phyloP scores from a whole-genome alignment of 2,113 vertebrate genomes.

The rabbit (Oryctolagus cuniculus) region mOryCun1.1 NC_091449.1:53646501-53647000 shows the following conservation, averaged over 20 bases:
- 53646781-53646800: not conserved
- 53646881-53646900: not conserved
- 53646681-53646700: not conserved
- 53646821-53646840: not conserved
- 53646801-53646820: not conserved
- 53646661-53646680: not conserved
- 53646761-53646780: not conserved
- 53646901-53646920: not conserved
- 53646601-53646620: too few species aligned
- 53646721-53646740: slow-evolving; percentile 25
- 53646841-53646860: not conserved
- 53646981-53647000: not conserved
- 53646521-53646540: too few species aligned
- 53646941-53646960: not conserved
- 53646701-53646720: not conserved
- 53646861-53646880: not conserved
- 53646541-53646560: too few species aligned
- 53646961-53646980: not conserved
- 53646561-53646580: too few species aligned
- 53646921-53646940: not conserved
- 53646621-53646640: too few species aligned
- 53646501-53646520: too few species aligned
- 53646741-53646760: not conserved
- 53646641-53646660: too few species aligned
- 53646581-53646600: too few species aligned